phyloP scores from a whole-genome alignment of 1,140 invertebrate species.

The Euura saliciscinereae region DNA sequence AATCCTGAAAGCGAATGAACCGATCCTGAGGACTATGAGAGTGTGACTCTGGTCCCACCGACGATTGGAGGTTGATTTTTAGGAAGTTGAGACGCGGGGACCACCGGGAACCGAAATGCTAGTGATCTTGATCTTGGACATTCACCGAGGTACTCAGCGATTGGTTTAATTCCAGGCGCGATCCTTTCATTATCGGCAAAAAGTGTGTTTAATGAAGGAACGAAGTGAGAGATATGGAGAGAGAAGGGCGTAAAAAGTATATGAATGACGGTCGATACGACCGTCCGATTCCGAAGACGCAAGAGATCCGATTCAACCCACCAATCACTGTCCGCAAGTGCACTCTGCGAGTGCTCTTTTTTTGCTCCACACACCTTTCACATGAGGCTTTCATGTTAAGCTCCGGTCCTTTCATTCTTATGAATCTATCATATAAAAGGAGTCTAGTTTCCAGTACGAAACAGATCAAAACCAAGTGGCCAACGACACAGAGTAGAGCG shows the following conservation, averaged over 20 bases:
- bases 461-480: slow-evolving; percentile 18
- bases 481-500: neutral
- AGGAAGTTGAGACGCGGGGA: too few relatives aligned
- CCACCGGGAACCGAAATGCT: neutral
- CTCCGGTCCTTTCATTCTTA: slow-evolving; percentile 14
- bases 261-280: neutral
- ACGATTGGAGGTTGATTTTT: too few relatives aligned
- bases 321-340: neutral
- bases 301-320: neutral
- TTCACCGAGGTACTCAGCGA: neutral
- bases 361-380: slow-evolving; percentile 26
- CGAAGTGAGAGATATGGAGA: neutral
- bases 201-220: neutral
- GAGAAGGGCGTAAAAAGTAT: slow-evolving; percentile 11
- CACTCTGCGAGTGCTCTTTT: slow-evolving; percentile 15
- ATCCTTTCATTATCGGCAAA: neutral
- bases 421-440: slow-evolving; percentile 15
- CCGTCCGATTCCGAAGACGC: neutral
- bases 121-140: neutral
- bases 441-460: neutral
- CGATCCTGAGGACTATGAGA: too few relatives aligned
- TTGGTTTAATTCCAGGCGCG: too few relatives aligned
- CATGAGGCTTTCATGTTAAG: slow-evolving; percentile 15
- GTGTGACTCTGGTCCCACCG: too few relatives aligned
- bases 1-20: neutral